Base-by-base conservation (phyloP, 2,888 invertebrate species). In the Euplagia quadripunctaria region DNA sequence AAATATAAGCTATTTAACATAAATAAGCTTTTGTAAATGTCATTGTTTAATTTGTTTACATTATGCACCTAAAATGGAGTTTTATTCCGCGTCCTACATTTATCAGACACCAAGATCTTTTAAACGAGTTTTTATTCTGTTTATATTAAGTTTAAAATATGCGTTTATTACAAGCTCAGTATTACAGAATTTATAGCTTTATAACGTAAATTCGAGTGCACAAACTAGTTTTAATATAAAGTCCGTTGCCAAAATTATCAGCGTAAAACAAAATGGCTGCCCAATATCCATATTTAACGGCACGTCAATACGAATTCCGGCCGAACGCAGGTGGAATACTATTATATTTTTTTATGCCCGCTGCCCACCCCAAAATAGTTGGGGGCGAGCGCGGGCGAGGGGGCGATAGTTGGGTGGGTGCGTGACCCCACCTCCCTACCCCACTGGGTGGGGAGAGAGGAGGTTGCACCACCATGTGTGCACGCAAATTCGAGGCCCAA, bases 351-450 rank as follows among this genome's bases (percentile, higher is more conserved):
- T 91, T 86, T 88, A 88, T 91, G 91, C 92, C 89, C 91, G 88
- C 91, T 91, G 92, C 85, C 94, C 93, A 93, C 94, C 94, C 95
- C 91, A 82, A 91, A 94, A 94, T 94, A 94, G 94, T 94, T 94
- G 90, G 92, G 92, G 92, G 88, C 71, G 75, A 52, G 66, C 51
- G 71, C 49, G 71, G 49, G 58, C 82, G 88, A 83, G 88, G 89
- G 89, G 88, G 87, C 86, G 87, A 88, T 91, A 91, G 93, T 92
- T 92, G 90, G 91, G 93, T 77, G 90, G 89, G 91, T 92, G 93
- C 92, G 93, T 92, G 92, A 89, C 91, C 91, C 85, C 73, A 51
- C 76, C 85, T 84, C 79, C 82, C 79, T 80, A 68, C 86, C 84
- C 74, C 79, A 74, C 77, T 74, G 76, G 79, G 80, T 80, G 84